Conservation (phyloP, 2,888 invertebrate species). For the Leptopilina myrica region DNA sequence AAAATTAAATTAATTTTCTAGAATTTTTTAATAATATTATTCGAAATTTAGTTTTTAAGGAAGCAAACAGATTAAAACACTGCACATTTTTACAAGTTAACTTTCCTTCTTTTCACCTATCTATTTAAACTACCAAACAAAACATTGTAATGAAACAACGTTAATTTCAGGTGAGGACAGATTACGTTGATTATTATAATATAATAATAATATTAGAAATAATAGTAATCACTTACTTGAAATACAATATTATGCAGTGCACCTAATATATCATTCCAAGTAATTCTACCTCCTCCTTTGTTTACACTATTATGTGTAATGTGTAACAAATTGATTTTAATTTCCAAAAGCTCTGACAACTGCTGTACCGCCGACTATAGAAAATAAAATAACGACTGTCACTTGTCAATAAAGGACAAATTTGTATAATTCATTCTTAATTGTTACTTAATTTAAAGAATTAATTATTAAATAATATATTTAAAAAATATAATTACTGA, state of each 20-base stretch:
- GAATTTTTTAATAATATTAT: no score
- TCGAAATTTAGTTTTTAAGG: no score
- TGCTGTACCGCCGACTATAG: not conserved
- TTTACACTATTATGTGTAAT: conserved; percentile 17
- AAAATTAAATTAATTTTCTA: no score
- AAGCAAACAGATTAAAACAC: no score
- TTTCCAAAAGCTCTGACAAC: not conserved
- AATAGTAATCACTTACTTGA: conserved; percentile 53
- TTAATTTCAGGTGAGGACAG: no score
- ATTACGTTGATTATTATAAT: no score
- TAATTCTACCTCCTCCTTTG: not conserved
- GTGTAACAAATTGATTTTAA: not conserved
- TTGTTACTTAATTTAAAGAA: not conserved
- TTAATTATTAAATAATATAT: not conserved
- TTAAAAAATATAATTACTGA: not conserved
- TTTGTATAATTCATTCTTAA: not conserved
- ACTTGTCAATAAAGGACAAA: not conserved
- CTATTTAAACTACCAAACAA: no score
- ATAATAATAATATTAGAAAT: not conserved
- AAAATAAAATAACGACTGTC: not conserved
- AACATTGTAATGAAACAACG: no score
- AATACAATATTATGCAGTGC: conserved; percentile 60
- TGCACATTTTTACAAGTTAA: no score
- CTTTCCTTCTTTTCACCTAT: no score
- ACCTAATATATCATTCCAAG: conserved; percentile 60